A percentile compares a stretch with the other conserved stretches of the same genome.
These are phyloP conservation scores for Pyrrhosoma nymphula DNA, from an alignment of 2,888 invertebrate species.

Conservation along the genomic window DNA sequence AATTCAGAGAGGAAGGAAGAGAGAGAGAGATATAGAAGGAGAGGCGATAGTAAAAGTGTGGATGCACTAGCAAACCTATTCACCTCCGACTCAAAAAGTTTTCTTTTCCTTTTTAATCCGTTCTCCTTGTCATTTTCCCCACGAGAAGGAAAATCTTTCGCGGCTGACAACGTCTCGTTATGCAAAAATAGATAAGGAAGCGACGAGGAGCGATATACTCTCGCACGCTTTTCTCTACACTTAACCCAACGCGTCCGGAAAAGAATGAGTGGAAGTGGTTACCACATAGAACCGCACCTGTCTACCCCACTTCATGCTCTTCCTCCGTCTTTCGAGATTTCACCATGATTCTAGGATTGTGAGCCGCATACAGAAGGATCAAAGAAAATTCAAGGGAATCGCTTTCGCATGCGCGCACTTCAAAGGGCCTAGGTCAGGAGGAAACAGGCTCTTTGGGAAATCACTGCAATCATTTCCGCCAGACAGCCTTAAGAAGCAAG, in stretches of 20 bases:
- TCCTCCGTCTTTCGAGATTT: not conserved
- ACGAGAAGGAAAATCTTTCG: not conserved
- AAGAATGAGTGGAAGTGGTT: not conserved
- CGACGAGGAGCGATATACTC: not conserved
- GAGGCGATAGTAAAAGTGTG: not conserved
- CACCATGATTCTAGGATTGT: not conserved
- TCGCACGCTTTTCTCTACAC: not conserved
- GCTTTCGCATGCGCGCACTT: not conserved
- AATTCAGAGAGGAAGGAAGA: too few relatives aligned
- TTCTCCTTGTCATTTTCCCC: conserved; percentile 1
- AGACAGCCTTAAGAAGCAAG: not conserved
- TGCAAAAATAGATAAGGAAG: conserved; percentile 19
- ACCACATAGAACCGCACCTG: not conserved
- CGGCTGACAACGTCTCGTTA: conserved; percentile 35
- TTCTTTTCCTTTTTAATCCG: not conserved
- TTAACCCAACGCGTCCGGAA: not conserved
- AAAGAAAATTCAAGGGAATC: not conserved
- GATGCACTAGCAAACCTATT: not conserved
- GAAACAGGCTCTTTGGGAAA: not conserved
- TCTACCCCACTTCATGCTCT: not conserved
- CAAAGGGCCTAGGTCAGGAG: not conserved
- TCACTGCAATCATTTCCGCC: not conserved
- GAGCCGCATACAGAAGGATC: not conserved
- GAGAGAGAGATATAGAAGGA: not conserved
- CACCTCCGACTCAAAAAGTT: not conserved